Percentiles rank a stretch among this genome's conserved stretches.
phyloP scores from a whole-genome alignment of 1,140 invertebrate genomes.

The Macrobrachium rosenbergii region DNA sequence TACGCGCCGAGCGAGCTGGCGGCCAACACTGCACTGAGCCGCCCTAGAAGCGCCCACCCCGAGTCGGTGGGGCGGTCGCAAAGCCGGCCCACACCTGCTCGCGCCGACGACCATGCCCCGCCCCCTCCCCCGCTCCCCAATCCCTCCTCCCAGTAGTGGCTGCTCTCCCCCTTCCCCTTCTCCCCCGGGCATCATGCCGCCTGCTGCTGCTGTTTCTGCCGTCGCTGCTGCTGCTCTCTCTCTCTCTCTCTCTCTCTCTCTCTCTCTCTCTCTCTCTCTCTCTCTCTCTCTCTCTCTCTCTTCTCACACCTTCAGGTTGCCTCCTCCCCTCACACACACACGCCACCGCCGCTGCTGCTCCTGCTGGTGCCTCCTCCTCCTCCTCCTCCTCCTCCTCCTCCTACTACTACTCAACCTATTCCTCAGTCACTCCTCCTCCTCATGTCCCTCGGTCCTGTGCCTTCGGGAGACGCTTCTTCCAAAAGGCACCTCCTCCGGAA shows the following conservation, averaged over 20 bases:
- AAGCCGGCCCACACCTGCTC: constrained; percentile 24
- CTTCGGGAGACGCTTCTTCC: neutral
- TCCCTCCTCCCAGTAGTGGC: constrained; percentile 2
- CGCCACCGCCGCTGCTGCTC: constrained; percentile 1
- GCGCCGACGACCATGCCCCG: constrained; percentile 7
- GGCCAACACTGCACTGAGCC: constrained; percentile 58
- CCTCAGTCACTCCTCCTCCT: neutral
- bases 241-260: neutral
- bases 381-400: constrained; percentile 23
- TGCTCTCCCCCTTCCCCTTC: neutral
- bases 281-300: neutral
- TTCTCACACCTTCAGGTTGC: constrained; percentile 1
- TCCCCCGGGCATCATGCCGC: constrained; percentile 9
- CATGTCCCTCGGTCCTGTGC: neutral
- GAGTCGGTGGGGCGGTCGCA: constrained; percentile 1
- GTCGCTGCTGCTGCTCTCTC: neutral
- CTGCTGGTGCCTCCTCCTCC: constrained; percentile 16
- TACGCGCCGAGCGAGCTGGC: constrained; percentile 58
- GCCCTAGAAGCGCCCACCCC: neutral
- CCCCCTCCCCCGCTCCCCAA: constrained; percentile 13
- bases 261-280: neutral
- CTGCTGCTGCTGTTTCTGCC: neutral
- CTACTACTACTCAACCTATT: neutral
- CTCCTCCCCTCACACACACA: constrained; percentile 9
- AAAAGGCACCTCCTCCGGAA: neutral